phyloP scores from a whole-genome alignment of 2,888 invertebrate genomes.

The Eretmocerus hayati region DNA sequence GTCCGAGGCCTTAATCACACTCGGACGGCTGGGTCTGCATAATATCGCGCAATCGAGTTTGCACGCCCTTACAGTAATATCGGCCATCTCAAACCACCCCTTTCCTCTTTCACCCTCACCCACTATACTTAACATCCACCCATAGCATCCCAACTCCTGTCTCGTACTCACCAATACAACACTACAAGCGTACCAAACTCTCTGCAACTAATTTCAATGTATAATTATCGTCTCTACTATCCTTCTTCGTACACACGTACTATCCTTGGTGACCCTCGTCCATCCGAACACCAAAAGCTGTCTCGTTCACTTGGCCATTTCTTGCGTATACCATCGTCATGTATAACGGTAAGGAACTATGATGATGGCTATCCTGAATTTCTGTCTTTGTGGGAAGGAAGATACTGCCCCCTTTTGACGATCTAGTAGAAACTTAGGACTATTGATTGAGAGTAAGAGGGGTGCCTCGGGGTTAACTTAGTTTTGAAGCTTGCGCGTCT shows the following conservation, averaged over 20 bases:
- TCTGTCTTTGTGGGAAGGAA: too few species aligned
- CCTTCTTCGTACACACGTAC: conserved; percentile 1
- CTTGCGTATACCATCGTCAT: too few species aligned
- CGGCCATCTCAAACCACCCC: conserved; percentile 38
- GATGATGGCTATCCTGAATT: too few species aligned
- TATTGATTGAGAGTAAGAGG: too few species aligned
- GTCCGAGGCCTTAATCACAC: conserved; percentile 32
- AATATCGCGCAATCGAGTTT: conserved; percentile 42
- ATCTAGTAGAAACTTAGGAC: too few species aligned
- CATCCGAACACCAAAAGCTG: too few species aligned
- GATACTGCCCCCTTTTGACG: too few species aligned
- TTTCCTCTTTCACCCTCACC: conserved; percentile 9
- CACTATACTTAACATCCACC: conserved; percentile 43
- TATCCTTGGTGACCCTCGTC: background rate
- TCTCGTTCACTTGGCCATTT: background rate
- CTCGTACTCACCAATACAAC: too few species aligned
- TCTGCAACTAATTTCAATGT: conserved; percentile 48
- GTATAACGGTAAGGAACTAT: too few species aligned
- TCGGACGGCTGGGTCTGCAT: conserved; percentile 37
- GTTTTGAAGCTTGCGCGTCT: too few species aligned
- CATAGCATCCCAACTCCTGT: too few species aligned
- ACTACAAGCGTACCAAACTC: conserved; percentile 39
- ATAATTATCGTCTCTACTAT: conserved; percentile 39
- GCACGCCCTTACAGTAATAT: conserved; percentile 39
- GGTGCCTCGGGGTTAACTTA: too few species aligned